A percentile compares a stretch with the other conserved stretches of the same genome.
These are phyloP conservation scores for Microplitis manilae DNA, from an alignment of 2,888 invertebrate species.

Conservation along the genomic window DNA sequence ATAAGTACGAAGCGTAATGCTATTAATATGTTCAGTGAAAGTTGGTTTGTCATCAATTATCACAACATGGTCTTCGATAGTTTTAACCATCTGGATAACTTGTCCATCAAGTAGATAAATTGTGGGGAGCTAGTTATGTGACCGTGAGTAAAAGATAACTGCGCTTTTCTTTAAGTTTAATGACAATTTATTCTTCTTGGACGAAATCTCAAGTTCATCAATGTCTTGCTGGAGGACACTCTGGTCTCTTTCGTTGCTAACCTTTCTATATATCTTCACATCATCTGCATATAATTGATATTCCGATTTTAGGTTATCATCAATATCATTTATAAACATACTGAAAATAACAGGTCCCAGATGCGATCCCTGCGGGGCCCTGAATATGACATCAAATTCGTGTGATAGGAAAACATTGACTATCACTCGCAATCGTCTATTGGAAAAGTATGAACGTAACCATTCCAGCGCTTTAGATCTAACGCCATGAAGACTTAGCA, in stretches of 20 bases:
- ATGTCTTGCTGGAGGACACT: constrained; percentile 2
- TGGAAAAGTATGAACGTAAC: constrained; percentile 1
- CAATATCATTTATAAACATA: neutral
- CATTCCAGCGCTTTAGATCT: neutral
- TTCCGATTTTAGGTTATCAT: neutral
- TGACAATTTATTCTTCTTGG: neutral
- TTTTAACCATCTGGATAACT: neutral
- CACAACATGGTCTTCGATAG: neutral
- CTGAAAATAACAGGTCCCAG: constrained; percentile 4
- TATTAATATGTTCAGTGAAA: neutral
- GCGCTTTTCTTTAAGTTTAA: constrained; percentile 9
- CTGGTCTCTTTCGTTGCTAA: neutral
- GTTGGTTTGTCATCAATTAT: neutral
- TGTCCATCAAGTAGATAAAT: neutral
- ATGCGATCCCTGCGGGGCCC: neutral
- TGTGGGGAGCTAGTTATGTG: neutral
- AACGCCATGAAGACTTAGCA: neutral
- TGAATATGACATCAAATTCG: neutral
- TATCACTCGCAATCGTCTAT: neutral
- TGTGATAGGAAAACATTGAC: neutral
- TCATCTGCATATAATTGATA: constrained; percentile 4
- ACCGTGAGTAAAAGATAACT: neutral
- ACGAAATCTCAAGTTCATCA: neutral
- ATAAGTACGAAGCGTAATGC: neutral
- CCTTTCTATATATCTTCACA: neutral